Conservation (phyloP, 2,797 vertebrate genomes). For the Discoglossus pictus region DNA sequence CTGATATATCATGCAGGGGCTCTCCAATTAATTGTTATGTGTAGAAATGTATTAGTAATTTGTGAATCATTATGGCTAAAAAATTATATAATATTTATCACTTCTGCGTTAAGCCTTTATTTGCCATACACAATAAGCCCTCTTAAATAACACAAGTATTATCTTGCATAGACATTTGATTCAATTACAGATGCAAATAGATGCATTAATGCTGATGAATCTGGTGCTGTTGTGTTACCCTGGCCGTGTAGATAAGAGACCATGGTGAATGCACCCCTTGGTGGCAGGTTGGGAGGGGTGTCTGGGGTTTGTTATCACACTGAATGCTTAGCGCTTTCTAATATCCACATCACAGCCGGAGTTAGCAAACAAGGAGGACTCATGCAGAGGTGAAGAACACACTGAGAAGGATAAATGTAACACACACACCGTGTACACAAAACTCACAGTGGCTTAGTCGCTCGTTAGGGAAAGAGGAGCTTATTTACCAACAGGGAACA, state of each 20-base stretch:
- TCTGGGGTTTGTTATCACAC: slow-evolving; percentile 5
- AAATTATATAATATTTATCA: too few relatives aligned
- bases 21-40: too few relatives aligned
- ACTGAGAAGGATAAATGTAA: slow-evolving; percentile 48
- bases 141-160: too few relatives aligned
- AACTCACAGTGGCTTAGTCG: slow-evolving; percentile 61
- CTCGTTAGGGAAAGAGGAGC: slow-evolving; percentile 59
- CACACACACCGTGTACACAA: slow-evolving; percentile 51
- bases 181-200: too few relatives aligned
- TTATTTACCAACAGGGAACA: slow-evolving; percentile 57
- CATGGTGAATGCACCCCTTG: neutral
- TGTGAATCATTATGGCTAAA: too few relatives aligned
- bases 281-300: neutral
- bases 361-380: slow-evolving; percentile 45
- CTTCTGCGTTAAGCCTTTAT: too few relatives aligned
- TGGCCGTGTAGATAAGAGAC: neutral
- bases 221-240: neutral
- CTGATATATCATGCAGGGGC: too few relatives aligned
- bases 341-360: slow-evolving; percentile 44
- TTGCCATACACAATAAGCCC: too few relatives aligned
- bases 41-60: too few relatives aligned
- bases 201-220: neutral
- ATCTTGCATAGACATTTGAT: too few relatives aligned
- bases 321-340: slow-evolving; percentile 40
- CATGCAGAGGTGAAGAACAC: slow-evolving; percentile 50